Percentiles rank a stretch among this genome's conserved stretches.
Conservation (phyloP, 1,140 invertebrate species). For the Ylistrum balloti region DNA sequence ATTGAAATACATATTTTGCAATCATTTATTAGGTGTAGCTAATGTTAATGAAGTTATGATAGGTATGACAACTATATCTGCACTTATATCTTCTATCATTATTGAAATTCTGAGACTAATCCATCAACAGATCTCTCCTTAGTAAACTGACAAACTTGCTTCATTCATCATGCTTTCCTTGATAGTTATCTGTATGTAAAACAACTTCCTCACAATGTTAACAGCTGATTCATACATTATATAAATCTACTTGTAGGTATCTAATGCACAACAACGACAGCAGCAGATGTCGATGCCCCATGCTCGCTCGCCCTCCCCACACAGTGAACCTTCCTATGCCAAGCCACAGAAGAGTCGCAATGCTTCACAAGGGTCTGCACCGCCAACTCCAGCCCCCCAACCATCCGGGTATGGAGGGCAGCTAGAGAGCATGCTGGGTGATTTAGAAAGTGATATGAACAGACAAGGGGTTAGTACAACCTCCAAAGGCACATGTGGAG, state of each 20-base stretch:
- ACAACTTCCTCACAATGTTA: not conserved
- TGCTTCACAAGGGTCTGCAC: constrained; percentile 72
- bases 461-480: constrained; percentile 98
- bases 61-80: too few relatives aligned
- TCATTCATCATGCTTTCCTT: not conserved
- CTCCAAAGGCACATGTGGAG: constrained; percentile 98
- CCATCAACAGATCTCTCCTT: not conserved
- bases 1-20: too few relatives aligned
- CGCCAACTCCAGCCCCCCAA: constrained; percentile 66
- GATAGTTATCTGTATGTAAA: not conserved
- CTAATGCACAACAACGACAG: not conserved
- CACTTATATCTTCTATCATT: not conserved
- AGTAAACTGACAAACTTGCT: not conserved
- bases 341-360: constrained; percentile 77
- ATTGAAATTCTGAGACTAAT: too few relatives aligned
- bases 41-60: too few relatives aligned
- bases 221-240: not conserved
- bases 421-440: constrained; percentile 96
- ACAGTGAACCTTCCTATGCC: constrained; percentile 87
- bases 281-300: constrained; percentile 41
- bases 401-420: constrained; percentile 82
- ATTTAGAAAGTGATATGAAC: constrained; percentile 88
- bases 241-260: not conserved
- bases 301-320: constrained; percentile 59
- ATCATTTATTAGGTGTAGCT: too few relatives aligned